These are phyloP conservation scores for Acridotheres tristis DNA, from an alignment of 2,797 vertebrate species.

Conservation along the genomic window DNA sequence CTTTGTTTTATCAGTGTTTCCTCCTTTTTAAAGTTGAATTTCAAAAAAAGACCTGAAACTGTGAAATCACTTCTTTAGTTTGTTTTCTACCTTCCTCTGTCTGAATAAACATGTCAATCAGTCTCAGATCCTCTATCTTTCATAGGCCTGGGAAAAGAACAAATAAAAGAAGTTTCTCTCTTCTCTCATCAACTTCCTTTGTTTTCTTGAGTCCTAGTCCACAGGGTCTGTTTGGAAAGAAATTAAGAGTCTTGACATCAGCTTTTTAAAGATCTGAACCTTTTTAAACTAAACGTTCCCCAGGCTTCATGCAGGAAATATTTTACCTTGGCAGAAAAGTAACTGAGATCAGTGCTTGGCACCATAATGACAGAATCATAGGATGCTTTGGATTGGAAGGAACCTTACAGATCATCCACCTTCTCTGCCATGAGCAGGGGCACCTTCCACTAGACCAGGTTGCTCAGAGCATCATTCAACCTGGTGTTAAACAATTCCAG, in stretches of 20 bases:
- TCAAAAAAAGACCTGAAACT: background rate
- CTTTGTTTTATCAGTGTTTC: slow-evolving; percentile 34
- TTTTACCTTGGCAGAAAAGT: slow-evolving; percentile 29
- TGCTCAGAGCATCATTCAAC: background rate
- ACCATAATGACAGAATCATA: background rate
- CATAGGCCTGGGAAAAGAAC: slow-evolving; percentile 12
- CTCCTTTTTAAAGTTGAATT: slow-evolving; percentile 4
- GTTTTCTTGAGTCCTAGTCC: slow-evolving; percentile 1
- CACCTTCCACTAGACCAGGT: background rate
- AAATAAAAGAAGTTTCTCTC: background rate
- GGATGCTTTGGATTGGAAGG: background rate
- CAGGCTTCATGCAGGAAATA: background rate
- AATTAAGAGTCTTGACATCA: background rate
- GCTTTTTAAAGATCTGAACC: slow-evolving; percentile 22
- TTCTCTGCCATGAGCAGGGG: background rate
- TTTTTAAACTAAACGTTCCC: slow-evolving; percentile 27
- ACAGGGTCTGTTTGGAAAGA: background rate
- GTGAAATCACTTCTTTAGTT: slow-evolving; percentile 13
- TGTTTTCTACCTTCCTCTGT: slow-evolving; percentile 20
- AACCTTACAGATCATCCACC: background rate
- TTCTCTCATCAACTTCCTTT: background rate
- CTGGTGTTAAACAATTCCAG: background rate
- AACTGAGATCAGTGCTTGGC: background rate
- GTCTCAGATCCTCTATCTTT: background rate
- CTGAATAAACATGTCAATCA: slow-evolving; percentile 58